Evolutionary conservation across 1,140 invertebrate species (phyloP), one percentile per base, ranked within the genome.

Genomic region (Drosophila pseudoobscura): DNA sequence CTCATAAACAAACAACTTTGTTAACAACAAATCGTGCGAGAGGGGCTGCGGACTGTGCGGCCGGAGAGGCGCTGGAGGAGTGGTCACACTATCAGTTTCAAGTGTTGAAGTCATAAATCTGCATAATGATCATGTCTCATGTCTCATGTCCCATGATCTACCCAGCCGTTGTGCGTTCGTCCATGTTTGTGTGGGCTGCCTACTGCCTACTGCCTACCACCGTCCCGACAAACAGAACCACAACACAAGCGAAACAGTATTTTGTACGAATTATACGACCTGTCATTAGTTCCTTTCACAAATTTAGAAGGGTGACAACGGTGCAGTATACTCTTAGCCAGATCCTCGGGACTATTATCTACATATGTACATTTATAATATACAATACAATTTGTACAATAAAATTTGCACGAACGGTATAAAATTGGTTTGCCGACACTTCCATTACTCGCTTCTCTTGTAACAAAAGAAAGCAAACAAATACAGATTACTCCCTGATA

Each of bases 81-180:
- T 44, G 26, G 26, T 41, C 51, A 35, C 47, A 64, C 76, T 78
- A 80, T 85, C 82, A 82, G 62, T 82, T 82, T 64, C 82, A 85
- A 82, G 78, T 87, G 82, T 85, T 80, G 82, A 85, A 87, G 82
- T 72, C 82, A 82, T 85, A 85, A 85, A 87, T 85, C 82, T 85
- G 64, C 69, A 85, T 85, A 84, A 84, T 77, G 72, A 73, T 70
- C 69, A 46, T 47, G 41, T 51, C 41, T 13, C 54, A n/a, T n/a
- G 41, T 31, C 20, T 13, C 54, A n/a, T n/a, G 41, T 31, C 20
- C 7, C 45, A 46, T 43, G 51, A 13, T 39, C 35, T 13, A 5
- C 11, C 3, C 11, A 22, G 5, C 29, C 56, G 43, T 53, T 49
- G 63, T 69, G 65, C 65, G 71, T 74, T 31, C 17, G 20, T 20